Evolutionary conservation across 2,113 vertebrate species (phyloP).

Genomic region (Raja brachyura): DNA sequence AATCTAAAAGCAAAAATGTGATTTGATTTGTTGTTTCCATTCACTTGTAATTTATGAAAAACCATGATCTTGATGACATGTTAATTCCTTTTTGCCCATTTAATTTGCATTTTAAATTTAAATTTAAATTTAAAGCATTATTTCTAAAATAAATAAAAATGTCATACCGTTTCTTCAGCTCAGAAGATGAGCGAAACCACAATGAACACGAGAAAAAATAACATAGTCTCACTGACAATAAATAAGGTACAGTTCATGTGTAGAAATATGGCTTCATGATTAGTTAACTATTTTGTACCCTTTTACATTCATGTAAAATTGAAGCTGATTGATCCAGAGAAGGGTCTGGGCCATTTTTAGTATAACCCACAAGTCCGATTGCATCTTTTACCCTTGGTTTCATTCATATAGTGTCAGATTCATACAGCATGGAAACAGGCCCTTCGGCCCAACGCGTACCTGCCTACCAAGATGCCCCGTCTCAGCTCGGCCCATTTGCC

Average conservation of each 20-base stretch:
- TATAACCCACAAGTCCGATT: background rate
- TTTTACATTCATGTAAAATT: slow-evolving; percentile 12
- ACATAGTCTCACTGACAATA: background rate
- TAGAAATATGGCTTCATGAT: background rate
- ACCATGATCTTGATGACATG: background rate
- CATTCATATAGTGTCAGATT: too few species aligned
- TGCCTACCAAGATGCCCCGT: too few species aligned
- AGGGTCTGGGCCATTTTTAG: background rate
- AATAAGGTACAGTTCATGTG: background rate
- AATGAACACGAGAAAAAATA: background rate
- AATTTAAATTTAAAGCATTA: background rate
- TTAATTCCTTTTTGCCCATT: background rate
- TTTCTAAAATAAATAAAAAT: background rate
- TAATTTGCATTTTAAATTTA: background rate
- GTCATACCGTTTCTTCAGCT: background rate
- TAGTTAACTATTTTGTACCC: background rate
- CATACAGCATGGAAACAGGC: too few species aligned
- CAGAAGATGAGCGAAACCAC: background rate
- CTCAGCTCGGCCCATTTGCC: too few species aligned
- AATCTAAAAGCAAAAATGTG: background rate
- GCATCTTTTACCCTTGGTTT: background rate
- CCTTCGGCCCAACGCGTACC: too few species aligned
- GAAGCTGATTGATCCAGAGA: background rate
- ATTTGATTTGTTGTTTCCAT: background rate
- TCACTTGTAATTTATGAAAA: background rate